Base-by-base conservation (phyloP, 1,140 invertebrate species). In the Aphis gossypii region DNA sequence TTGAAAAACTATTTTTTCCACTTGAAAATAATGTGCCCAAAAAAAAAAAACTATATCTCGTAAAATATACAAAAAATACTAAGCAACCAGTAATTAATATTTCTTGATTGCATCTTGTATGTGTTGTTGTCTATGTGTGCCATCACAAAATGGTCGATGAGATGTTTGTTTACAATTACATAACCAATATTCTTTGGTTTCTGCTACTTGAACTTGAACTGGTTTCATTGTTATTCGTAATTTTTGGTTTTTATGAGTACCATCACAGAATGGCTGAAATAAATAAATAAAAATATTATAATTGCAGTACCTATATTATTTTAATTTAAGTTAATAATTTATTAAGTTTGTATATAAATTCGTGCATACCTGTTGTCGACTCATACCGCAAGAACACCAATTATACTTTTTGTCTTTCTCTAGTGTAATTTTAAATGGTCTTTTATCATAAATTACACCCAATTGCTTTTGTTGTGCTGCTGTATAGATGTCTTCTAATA, bases 121-220 rank as follows among this genome's bases (percentile, higher is more conserved):
- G 82, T 97, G 96, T 92, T 96, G 95, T 91, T 95, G 95, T 95
- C 97, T 97, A 95, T 99, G 99, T 46, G 98, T 97, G 44, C 99
- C 99, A 96, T 99, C 99, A 96, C 99, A 99, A 95, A 99, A 99
- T 20, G 99, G 99, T 94, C 98, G 96, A 94, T 99, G 98, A 84
- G 96, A 96, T 7, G 99, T 99, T 95, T 99, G 99, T 95, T 99
- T 99, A 95, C 99, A 99, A 95, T 99, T 99, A 95, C 99, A 99
- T 8, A 99, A 96, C 98, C 98, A 99, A 95, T 99, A 99, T 30
- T 99, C 98, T 95, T 98, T 98, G 0, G 97, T 97, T 96, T 99
- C 97, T 88, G 97, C 96, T 4, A 99, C 98, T 94, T 96, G 95
- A 94, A 99, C 99, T 93, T 95, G 96, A 25, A 99, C 96, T 1